Evolutionary conservation across 2,113 vertebrate species (phyloP).

Genomic region (Meles meles): DNA sequence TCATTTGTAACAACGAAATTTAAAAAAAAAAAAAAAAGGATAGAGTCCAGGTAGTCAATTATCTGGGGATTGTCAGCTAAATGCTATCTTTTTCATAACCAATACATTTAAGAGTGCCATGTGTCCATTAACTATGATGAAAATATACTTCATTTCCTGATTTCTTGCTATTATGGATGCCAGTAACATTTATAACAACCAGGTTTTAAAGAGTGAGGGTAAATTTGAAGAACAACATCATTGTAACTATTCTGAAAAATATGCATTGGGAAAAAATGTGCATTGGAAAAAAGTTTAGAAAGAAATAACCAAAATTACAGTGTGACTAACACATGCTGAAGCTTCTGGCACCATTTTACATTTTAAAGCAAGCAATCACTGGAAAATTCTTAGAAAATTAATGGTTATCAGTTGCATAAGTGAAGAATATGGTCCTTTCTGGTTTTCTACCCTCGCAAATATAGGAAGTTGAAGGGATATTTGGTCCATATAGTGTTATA

Average conservation of each 20-base stretch:
- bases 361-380: slow-evolving; percentile 44
- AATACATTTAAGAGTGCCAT: neutral
- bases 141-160: neutral
- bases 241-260: slow-evolving; percentile 1
- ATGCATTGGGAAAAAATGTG: neutral
- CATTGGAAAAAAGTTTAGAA: slow-evolving; percentile 21
- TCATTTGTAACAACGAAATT: neutral
- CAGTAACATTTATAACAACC: neutral
- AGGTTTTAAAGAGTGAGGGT: neutral
- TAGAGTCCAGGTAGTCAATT: neutral
- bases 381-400: slow-evolving; percentile 60
- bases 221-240: neutral
- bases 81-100: neutral
- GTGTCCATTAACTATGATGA: neutral
- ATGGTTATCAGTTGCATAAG: slow-evolving; percentile 39
- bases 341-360: slow-evolving; percentile 42
- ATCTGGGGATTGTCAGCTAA: neutral
- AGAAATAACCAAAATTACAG: slow-evolving; percentile 62
- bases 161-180: neutral
- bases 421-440: slow-evolving; percentile 33
- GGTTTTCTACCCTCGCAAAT: neutral
- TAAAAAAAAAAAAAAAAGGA: neutral
- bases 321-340: slow-evolving; percentile 35
- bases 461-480: neutral
- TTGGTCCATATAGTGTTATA: neutral